Evolutionary conservation across 2,113 vertebrate genomes (phyloP).

Genomic region (Eretmochelys imbricata): DNA sequence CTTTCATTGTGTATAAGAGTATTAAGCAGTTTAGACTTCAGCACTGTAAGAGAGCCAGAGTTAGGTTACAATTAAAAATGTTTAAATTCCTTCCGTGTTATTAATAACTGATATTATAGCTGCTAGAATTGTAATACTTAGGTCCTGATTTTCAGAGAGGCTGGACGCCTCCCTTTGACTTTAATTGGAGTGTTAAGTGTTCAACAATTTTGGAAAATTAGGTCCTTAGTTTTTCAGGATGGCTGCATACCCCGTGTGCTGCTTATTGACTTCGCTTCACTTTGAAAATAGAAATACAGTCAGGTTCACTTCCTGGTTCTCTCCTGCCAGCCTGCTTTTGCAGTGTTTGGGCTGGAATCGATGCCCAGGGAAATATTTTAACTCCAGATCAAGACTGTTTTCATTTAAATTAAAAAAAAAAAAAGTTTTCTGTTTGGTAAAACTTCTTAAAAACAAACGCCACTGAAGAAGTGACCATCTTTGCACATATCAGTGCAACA

Average conservation of each 20-base stretch:
- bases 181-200: background rate
- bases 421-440: background rate
- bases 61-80: background rate
- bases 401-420: background rate
- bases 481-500: rapidly evolving
- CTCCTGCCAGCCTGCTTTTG: background rate
- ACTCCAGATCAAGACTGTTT: background rate
- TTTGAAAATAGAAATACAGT: background rate
- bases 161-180: background rate
- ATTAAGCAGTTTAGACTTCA: background rate
- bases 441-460: background rate
- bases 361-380: background rate
- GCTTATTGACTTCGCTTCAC: background rate
- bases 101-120: background rate
- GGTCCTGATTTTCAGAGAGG: background rate
- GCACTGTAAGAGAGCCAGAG: background rate
- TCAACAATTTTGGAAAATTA: background rate
- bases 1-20: background rate
- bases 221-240: background rate
- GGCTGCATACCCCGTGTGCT: background rate
- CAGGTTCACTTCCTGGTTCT: background rate
- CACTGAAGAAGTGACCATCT: rapidly evolving
- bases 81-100: background rate
- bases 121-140: background rate
- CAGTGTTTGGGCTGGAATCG: background rate